These are phyloP conservation scores for Sarcophaga subvicina DNA, from an alignment of 2,888 invertebrate species.

Conservation along the genomic window DNA sequence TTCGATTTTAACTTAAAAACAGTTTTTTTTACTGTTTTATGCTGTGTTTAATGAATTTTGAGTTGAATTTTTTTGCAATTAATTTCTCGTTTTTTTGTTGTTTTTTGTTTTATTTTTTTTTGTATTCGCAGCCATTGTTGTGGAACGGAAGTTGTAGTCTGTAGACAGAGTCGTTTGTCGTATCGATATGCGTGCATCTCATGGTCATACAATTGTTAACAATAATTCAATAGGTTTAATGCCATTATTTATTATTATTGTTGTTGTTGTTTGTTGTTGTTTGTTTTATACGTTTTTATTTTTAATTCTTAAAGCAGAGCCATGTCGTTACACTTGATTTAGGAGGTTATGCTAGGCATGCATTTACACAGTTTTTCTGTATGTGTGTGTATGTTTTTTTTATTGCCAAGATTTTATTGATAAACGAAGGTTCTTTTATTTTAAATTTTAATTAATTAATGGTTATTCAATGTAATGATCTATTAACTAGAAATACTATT, in stretches of 20 bases:
- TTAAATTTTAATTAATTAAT: too few relatives aligned
- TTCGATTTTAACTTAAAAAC: background rate
- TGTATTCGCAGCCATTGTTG: background rate
- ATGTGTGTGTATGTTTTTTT: too few relatives aligned
- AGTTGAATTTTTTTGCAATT: conserved; percentile 41
- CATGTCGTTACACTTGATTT: background rate
- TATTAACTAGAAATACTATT: too few relatives aligned
- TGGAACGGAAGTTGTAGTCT: conserved; percentile 57
- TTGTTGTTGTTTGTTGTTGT: background rate
- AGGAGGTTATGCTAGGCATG: background rate
- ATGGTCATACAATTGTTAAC: conserved; percentile 64
- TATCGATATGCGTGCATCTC: conserved; percentile 67
- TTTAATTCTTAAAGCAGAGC: too few relatives aligned
- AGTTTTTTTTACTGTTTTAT: background rate
- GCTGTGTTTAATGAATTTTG: conserved; percentile 2
- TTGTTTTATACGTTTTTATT: background rate
- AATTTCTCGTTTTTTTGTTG: conserved; percentile 29
- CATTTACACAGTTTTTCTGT: background rate
- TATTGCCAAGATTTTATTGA: too few relatives aligned
- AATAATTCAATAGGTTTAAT: conserved; percentile 48
- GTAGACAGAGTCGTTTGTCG: conserved; percentile 29
- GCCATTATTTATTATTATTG: background rate
- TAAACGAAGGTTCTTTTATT: too few relatives aligned
- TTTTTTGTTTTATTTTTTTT: conserved; percentile 1
- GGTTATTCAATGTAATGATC: too few relatives aligned